These are phyloP conservation scores for Strigops habroptila DNA, from an alignment of 2,113 vertebrate genomes.

Conservation along the genomic window DNA sequence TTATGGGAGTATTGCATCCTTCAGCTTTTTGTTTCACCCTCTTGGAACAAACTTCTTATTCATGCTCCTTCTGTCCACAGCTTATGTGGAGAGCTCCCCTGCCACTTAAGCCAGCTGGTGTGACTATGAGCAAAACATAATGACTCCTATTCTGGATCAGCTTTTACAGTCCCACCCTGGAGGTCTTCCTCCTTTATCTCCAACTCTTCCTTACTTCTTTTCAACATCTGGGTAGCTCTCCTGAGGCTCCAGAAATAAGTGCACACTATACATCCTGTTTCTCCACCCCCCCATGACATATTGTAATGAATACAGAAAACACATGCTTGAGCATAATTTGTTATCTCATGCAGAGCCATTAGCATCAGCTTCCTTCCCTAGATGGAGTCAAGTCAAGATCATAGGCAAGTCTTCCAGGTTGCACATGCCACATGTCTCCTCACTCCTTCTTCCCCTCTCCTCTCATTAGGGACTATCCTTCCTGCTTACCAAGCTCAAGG, in stretches of 20 bases:
- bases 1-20: neutral
- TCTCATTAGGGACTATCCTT: slow-evolving; percentile 23
- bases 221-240: slow-evolving; percentile 36
- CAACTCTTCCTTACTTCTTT: neutral
- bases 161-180: neutral
- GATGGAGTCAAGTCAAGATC: slow-evolving; percentile 36
- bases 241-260: slow-evolving; percentile 42
- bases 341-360: slow-evolving; percentile 22
- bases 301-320: neutral
- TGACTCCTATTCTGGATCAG: slow-evolving; percentile 13
- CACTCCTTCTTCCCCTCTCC: slow-evolving; percentile 7
- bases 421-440: slow-evolving; percentile 20
- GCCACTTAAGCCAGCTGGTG: slow-evolving; percentile 27
- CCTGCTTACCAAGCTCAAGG: slow-evolving; percentile 20
- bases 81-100: slow-evolving; percentile 27
- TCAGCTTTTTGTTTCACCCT: neutral
- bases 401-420: slow-evolving; percentile 41
- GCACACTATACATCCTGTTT: neutral
- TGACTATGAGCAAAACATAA: slow-evolving; percentile 19
- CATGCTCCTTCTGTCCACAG: neutral
- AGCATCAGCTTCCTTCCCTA: slow-evolving; percentile 2
- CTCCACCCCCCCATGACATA: neutral
- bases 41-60: neutral
- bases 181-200: slow-evolving; percentile 17
- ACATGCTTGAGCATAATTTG: neutral